Evolutionary conservation across 2,888 invertebrate genomes (phyloP).

Genomic region (Hyles lineata): DNA sequence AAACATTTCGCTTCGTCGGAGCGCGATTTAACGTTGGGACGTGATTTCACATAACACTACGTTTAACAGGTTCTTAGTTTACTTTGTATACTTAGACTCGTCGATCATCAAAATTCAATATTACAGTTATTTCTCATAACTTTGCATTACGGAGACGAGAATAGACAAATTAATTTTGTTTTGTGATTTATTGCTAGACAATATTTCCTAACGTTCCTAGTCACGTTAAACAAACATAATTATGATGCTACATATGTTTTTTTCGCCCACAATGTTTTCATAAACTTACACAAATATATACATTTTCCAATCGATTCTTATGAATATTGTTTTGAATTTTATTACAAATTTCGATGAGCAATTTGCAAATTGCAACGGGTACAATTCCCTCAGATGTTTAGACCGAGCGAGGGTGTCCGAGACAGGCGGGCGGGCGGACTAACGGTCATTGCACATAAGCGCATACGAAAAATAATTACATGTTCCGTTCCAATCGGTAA

Average conservation of each 20-base stretch:
- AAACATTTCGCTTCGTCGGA: slow-evolving; percentile 1
- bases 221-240: too few relatives aligned
- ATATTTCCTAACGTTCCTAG: too few relatives aligned
- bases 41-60: slow-evolving; percentile 12
- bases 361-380: neutral
- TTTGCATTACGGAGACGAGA: neutral
- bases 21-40: slow-evolving; percentile 3
- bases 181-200: too few relatives aligned
- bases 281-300: neutral
- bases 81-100: neutral
- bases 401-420: neutral
- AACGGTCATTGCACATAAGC: slow-evolving; percentile 34
- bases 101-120: neutral
- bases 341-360: too few relatives aligned
- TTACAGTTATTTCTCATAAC: neutral
- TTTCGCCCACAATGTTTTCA: neutral
- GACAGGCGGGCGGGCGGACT: neutral
- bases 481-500: slow-evolving; percentile 62
- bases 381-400: slow-evolving; percentile 4
- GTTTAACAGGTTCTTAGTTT: neutral
- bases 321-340: too few relatives aligned
- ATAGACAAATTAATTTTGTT: too few relatives aligned
- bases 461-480: slow-evolving; percentile 40
- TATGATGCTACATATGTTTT: too few relatives aligned
- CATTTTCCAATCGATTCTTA: neutral